phyloP scores from a whole-genome alignment of 2,797 vertebrate genomes.

The Cichlasoma orientale region DNA sequence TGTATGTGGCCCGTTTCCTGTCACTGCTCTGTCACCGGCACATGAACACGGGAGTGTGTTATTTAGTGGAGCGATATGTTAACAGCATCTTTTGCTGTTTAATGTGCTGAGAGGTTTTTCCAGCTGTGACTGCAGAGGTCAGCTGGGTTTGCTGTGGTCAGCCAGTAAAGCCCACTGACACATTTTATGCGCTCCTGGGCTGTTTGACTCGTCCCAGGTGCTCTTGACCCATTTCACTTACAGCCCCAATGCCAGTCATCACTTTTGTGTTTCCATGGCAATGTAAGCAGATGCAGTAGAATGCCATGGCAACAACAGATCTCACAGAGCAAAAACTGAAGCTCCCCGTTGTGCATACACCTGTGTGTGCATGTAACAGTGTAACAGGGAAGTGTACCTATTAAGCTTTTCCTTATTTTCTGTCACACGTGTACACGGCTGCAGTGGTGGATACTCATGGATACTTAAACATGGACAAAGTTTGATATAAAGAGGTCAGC shows the following conservation, averaged over 20 bases:
- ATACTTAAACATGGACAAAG: accelerated
- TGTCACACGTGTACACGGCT: neutral
- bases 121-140: neutral
- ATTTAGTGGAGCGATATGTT: neutral
- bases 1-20: accelerated
- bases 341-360: constrained; percentile 46
- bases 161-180: neutral
- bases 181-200: neutral
- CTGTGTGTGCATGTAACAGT: constrained; percentile 25
- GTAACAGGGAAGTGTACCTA: neutral
- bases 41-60: neutral
- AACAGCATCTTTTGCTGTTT: neutral
- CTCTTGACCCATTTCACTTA: constrained; percentile 64
- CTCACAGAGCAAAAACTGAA: constrained; percentile 42
- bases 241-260: constrained; percentile 42
- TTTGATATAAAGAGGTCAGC: neutral
- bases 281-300: constrained; percentile 67
- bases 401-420: neutral
- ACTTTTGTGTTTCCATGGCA: constrained; percentile 78
- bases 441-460: neutral
- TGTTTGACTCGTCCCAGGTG: constrained; percentile 17
- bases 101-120: neutral
- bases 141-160: neutral
- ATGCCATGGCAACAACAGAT: constrained; percentile 74
- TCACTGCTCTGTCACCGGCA: neutral